Percentiles rank a stretch among this genome's conserved stretches.
These are phyloP conservation scores for Gobio gobio DNA, from an alignment of 2,113 vertebrate species.

Conservation along the genomic window DNA sequence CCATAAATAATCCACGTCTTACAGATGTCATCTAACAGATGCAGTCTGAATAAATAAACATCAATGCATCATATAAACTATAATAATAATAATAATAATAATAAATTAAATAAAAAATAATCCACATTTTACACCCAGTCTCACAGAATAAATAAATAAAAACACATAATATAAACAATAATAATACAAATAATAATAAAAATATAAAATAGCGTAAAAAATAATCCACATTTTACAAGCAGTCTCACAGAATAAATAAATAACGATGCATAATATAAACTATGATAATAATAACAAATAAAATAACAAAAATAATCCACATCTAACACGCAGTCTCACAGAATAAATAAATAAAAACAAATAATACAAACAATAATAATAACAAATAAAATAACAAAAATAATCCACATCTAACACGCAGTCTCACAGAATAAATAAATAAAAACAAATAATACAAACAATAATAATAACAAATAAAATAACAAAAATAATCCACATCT, in stretches of 20 bases:
- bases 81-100: neutral
- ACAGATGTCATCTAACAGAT: too few species aligned
- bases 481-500: neutral
- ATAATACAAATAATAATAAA: neutral
- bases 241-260: neutral
- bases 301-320: neutral
- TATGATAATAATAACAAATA: too few species aligned
- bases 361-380: neutral
- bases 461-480: too few species aligned
- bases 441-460: too few species aligned
- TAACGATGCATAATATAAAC: neutral
- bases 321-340: too few species aligned
- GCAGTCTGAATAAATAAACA: too few species aligned
- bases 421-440: neutral
- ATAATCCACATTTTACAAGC: neutral
- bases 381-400: neutral
- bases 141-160: neutral
- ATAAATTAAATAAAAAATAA: neutral
- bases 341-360: too few species aligned
- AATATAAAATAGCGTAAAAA: neutral
- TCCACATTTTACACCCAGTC: neutral
- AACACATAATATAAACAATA: too few species aligned
- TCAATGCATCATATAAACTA: neutral
- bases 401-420: neutral
- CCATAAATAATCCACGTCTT: neutral